Evolutionary conservation across 2,797 vertebrate species (phyloP).

Genomic region (Petrocephalus schoutedeni): DNA sequence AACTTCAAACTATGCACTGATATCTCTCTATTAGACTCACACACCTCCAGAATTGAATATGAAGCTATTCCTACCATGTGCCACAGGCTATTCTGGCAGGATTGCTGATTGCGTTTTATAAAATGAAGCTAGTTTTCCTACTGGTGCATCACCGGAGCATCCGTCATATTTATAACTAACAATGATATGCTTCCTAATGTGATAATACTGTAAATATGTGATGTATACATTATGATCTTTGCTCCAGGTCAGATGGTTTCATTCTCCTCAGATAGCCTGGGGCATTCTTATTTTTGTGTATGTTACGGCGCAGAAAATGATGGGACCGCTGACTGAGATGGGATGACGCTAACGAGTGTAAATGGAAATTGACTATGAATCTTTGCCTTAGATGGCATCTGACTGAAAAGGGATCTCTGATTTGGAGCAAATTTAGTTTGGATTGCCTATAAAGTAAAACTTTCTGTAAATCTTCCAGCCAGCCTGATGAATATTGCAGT

Average conservation of each 20-base stretch:
- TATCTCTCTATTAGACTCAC: background rate
- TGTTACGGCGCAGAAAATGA: background rate
- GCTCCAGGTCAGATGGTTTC: background rate
- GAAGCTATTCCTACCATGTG: background rate
- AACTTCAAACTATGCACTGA: constrained; percentile 5
- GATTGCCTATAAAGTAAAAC: background rate
- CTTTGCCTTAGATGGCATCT: background rate
- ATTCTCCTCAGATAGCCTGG: background rate
- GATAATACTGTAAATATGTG: constrained; percentile 46
- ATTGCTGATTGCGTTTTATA: background rate
- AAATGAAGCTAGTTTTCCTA: background rate
- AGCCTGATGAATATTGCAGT: background rate
- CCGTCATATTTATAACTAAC: constrained; percentile 11
- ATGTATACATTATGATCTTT: background rate
- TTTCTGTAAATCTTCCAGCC: background rate
- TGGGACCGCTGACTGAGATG: background rate
- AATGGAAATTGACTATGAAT: background rate
- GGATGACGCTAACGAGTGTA: background rate
- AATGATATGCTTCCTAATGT: constrained; percentile 34
- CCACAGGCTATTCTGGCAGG: background rate
- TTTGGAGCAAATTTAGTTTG: constrained; percentile 10
- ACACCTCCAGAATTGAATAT: background rate
- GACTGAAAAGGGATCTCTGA: constrained; percentile 5
- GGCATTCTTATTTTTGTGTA: background rate
- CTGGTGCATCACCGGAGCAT: background rate